Evolutionary conservation across 2,888 invertebrate species (phyloP), one percentile per base, ranked within the genome.

Genomic region (Laothoe populi): DNA sequence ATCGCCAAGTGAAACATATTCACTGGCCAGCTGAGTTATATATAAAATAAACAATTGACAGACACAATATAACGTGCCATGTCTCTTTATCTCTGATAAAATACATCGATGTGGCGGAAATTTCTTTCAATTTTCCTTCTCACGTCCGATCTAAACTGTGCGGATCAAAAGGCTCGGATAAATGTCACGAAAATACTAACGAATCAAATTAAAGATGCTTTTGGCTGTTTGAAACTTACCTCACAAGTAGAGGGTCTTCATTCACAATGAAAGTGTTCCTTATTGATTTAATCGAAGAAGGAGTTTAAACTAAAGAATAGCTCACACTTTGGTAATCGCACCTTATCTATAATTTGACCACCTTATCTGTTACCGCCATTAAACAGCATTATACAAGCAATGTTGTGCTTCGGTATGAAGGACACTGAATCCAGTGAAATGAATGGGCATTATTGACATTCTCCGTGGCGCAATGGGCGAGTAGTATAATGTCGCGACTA

Each of bases 171-270:
- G 70, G 70, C 61, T 63, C 65, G 65, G 69, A 64, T 73, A 73
- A 77, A 74, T 75, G 70, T 75, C 67, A 73, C 71, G 69, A 73
- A 75, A 76, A 72, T 77, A 58, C 70, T 73, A 79, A 77, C 70
- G 71, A 86, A 87, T 84, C 72, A 70, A 81, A 82, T 87, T 85
- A 83, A 64, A 73, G 70, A 62, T 72, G 64, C 69, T 73, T 74
- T 73, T 64, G 67, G 62, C 70, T 74, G 69, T 69, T 70, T 67
- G 64, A 64, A 70, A 70, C 62, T 61, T 57, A 59, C 53, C 59
- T 59, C 38, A 60, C 11, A 62, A 59, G 45, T 53, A 59, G 13
- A 45, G 19, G 40, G 40, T 11, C 61, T 26, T 44, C 21, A 24
- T 40, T 53, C 38, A 40, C 26, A 40, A 24, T 40, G 53, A 48